phyloP scores from a whole-genome alignment of 2,888 invertebrate genomes.

The Drosophila quinaria region DNA sequence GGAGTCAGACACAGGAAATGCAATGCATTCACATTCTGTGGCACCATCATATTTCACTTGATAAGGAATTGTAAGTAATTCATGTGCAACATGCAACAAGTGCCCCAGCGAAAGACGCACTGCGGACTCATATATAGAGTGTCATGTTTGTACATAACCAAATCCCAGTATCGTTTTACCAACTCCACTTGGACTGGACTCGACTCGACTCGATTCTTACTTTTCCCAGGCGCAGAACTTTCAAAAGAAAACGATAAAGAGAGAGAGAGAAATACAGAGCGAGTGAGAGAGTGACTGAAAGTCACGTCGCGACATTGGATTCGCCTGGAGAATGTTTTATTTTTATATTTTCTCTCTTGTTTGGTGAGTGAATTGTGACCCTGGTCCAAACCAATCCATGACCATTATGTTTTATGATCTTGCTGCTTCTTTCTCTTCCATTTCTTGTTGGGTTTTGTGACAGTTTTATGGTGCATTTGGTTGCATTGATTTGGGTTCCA shows the following conservation, averaged over 20 bases:
- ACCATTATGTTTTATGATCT: slow-evolving; percentile 72
- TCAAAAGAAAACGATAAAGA: slow-evolving; percentile 46
- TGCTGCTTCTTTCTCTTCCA: neutral
- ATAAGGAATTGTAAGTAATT: slow-evolving; percentile 39
- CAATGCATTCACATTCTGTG: slow-evolving; percentile 49
- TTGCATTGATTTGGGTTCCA: slow-evolving; percentile 72
- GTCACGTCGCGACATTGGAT: slow-evolving; percentile 41
- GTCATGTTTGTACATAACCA: slow-evolving; percentile 72
- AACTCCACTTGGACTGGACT: slow-evolving; percentile 33
- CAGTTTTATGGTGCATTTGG: slow-evolving; percentile 74
- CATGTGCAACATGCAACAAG: slow-evolving; percentile 66
- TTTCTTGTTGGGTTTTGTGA: slow-evolving; percentile 44
- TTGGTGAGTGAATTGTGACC: slow-evolving; percentile 50
- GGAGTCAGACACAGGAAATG: slow-evolving; percentile 63
- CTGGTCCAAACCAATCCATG: slow-evolving; percentile 34
- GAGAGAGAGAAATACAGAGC: slow-evolving; percentile 7
- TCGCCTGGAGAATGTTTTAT: slow-evolving; percentile 22
- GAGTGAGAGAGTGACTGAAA: slow-evolving; percentile 27
- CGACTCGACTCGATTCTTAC: slow-evolving; percentile 7
- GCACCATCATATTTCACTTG: slow-evolving; percentile 53
- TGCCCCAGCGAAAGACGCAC: slow-evolving; percentile 30
- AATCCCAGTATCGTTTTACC: slow-evolving; percentile 66
- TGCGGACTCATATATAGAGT: slow-evolving; percentile 54
- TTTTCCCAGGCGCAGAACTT: slow-evolving; percentile 72
- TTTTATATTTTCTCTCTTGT: slow-evolving; percentile 3